Base-by-base conservation (phyloP, 1,140 invertebrate species). In the Microplitis mediator region DNA sequence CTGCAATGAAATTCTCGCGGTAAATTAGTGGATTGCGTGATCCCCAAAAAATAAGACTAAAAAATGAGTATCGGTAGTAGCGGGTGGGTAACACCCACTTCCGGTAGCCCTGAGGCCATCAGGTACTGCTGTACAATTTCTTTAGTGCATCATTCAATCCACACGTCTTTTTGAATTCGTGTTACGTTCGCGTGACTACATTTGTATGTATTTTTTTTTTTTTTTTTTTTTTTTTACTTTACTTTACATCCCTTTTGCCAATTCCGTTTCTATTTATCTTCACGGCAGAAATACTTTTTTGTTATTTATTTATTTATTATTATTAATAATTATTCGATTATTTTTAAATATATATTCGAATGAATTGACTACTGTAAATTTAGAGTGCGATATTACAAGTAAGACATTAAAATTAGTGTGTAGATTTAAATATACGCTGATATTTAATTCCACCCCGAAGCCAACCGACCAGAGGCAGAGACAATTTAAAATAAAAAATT, bases 31-130 rank as follows among this genome's bases (percentile, higher is more conserved):
- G 52, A 65, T 81, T 75, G 78, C 80, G 80, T 79, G 80, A 79
- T 51, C 39, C 4, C 73, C 62, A 5, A 56, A 72, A 70, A 68
- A 68, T 68, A 73, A 74, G 14, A 77, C 80, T 74, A 71, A 82
- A 78, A 78, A 72, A 73, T 77, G 78, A 76, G 71, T 71, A 73
- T 76, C 75, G 73, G 75, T 77, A 76, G 77, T 83, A 81, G 83
- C 78, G 80, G 82, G 81, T 83, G 81, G 64, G 77, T 77, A 77
- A 77, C 84, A 81, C 83, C 79, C 79, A 82, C 76, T 82, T 85
- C 82, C 83, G 80, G 80, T 77, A 75, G 74, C 71, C 69, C 71
- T 45, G 66, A 73, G 75, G 76, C 78, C 60, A 69, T 72, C 65
- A 61, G 67, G n/a, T 65, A 75, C 58, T 31, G 60, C 66, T 70